phyloP scores from a whole-genome alignment of 2,797 vertebrate genomes.

The Eupleurogrammus muticus region DNA sequence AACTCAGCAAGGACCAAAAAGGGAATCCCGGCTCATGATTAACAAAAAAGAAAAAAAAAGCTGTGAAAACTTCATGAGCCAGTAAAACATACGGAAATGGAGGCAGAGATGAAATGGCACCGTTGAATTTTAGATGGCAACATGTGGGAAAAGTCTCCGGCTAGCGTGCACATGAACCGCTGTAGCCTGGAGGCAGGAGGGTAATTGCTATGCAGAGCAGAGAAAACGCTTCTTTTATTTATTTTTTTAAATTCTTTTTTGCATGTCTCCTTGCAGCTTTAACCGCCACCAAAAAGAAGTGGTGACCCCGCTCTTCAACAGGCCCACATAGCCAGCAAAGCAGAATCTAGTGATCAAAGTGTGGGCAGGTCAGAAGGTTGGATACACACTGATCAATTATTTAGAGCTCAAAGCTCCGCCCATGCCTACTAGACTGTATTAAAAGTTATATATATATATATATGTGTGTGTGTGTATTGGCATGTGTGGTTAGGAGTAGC shows the following conservation, averaged over 20 bases:
- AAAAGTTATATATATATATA: slow-evolving; percentile 19
- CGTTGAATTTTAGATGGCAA: too few species aligned
- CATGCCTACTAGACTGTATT: neutral
- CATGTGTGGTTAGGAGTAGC: neutral
- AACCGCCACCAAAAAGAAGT: slow-evolving; percentile 52
- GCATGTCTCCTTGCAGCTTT: slow-evolving; percentile 44
- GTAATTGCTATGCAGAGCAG: slow-evolving; percentile 62
- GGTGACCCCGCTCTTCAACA: slow-evolving; percentile 18
- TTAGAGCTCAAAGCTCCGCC: slow-evolving; percentile 24
- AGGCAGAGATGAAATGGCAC: too few species aligned
- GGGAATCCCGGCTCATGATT: too few species aligned
- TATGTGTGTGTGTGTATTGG: slow-evolving; percentile 36
- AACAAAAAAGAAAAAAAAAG: too few species aligned
- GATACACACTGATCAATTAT: slow-evolving; percentile 60
- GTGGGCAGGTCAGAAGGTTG: slow-evolving; percentile 60
- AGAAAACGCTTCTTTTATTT: slow-evolving; percentile 46
- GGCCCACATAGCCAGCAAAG: slow-evolving; percentile 41
- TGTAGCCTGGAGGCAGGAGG: slow-evolving; percentile 40
- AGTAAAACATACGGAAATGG: too few species aligned
- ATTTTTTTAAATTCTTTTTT: too few species aligned
- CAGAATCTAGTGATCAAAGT: slow-evolving; percentile 57
- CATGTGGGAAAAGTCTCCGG: too few species aligned
- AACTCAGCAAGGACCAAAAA: too few species aligned
- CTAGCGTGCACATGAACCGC: slow-evolving; percentile 40
- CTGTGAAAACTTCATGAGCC: too few species aligned